A percentile compares a stretch with the other conserved stretches of the same genome.
Evolutionary conservation across 2,797 vertebrate species (phyloP).

Genomic region (Hypotaenidia okinawae): DNA sequence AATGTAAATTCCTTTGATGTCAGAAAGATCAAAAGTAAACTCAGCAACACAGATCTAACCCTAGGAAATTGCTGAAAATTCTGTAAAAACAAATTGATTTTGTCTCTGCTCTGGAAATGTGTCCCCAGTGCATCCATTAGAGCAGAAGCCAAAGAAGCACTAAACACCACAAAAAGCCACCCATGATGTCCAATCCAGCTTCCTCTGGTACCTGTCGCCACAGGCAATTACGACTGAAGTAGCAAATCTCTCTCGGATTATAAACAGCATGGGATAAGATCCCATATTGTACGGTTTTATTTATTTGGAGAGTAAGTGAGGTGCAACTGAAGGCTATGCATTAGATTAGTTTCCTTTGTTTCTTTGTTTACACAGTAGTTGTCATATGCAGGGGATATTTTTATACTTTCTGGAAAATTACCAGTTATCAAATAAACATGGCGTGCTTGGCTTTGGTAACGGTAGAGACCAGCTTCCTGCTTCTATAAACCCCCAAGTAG

Average conservation of each 20-base stretch:
- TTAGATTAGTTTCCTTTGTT: neutral
- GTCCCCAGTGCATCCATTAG: neutral
- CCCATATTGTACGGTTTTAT: neutral
- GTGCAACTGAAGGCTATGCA: neutral
- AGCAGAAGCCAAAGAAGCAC: neutral
- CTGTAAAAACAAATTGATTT: conserved; percentile 37
- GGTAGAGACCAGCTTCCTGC: neutral
- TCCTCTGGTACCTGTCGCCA: neutral
- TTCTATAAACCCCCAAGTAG: neutral
- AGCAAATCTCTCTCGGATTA: neutral
- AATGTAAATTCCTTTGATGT: neutral
- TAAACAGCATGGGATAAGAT: neutral
- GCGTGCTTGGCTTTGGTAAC: neutral
- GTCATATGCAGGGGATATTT: neutral
- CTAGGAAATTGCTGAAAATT: conserved; percentile 23
- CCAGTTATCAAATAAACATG: neutral
- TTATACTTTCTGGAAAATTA: neutral
- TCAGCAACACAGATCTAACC: neutral
- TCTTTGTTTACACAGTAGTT: neutral
- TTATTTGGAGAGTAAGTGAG: neutral
- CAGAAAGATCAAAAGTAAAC: neutral
- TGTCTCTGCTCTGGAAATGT: neutral
- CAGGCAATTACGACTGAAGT: neutral
- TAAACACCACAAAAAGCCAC: neutral
- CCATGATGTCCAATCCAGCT: neutral